Conservation (phyloP, 2,797 vertebrate species). For the Urophycis tenuis region DNA sequence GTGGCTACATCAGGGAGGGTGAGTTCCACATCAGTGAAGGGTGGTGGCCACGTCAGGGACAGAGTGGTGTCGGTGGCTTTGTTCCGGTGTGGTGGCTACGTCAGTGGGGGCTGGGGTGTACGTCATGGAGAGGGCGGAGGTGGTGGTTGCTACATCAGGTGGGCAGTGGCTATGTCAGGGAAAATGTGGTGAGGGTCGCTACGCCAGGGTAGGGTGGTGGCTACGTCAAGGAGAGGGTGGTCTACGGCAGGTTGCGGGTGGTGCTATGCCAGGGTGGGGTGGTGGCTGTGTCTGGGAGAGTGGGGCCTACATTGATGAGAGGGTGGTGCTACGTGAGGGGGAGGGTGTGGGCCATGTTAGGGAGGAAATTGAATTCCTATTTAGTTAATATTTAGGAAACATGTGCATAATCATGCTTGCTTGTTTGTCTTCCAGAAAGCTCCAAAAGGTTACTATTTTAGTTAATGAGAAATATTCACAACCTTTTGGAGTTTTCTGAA, state of each 20-base stretch:
- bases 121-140: not conserved
- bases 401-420: too few relatives aligned
- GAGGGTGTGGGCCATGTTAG: too few relatives aligned
- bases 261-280: too few relatives aligned
- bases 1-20: too few relatives aligned
- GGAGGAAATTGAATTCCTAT: not conserved
- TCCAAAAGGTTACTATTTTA: too few relatives aligned
- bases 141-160: not conserved
- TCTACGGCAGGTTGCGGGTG: not conserved
- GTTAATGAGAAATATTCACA: not conserved
- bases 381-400: not conserved
- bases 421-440: too few relatives aligned
- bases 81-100: too few relatives aligned
- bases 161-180: not conserved
- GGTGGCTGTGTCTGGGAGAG: not conserved
- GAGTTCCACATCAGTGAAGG: too few relatives aligned
- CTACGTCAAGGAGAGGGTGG: not conserved
- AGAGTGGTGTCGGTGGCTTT: too few relatives aligned
- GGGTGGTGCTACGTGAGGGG: not conserved
- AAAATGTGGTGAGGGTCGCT: not conserved
- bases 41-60: too few relatives aligned
- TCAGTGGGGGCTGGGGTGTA: too few relatives aligned
- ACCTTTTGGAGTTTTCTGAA: not conserved
- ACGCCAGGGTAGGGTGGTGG: not conserved
- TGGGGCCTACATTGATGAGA: too few relatives aligned